Conservation (phyloP, 2,797 vertebrate species). For the Garrulus glandarius region DNA sequence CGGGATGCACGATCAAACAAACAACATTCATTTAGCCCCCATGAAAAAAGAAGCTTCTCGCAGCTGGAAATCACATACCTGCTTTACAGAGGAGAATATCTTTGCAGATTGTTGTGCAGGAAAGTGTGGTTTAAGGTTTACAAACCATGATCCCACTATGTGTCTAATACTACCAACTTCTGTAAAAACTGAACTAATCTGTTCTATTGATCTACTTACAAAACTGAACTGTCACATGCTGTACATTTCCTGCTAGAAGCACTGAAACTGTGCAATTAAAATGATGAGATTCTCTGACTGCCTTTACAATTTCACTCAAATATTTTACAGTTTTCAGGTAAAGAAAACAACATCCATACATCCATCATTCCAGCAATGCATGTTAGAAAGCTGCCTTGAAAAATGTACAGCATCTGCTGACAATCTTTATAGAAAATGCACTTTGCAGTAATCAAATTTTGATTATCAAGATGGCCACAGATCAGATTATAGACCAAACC, state of each 20-base stretch:
- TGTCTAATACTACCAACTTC: background rate
- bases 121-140: constrained; percentile 51
- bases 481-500: background rate
- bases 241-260: constrained; percentile 19
- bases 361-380: background rate
- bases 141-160: constrained; percentile 11
- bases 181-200: constrained; percentile 44
- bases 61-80: constrained; percentile 32
- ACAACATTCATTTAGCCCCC: background rate
- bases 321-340: background rate
- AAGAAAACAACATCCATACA: background rate
- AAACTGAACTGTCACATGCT: constrained; percentile 23
- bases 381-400: background rate
- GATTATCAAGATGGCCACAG: background rate
- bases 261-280: background rate
- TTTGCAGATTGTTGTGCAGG: constrained; percentile 46
- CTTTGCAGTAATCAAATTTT: background rate
- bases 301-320: background rate
- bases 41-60: background rate
- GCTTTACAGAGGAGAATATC: background rate
- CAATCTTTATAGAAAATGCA: background rate
- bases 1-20: background rate
- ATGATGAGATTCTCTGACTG: background rate
- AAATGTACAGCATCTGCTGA: background rate
- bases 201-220: constrained; percentile 24